Percentiles rank a stretch among this genome's conserved stretches.
phyloP scores from a whole-genome alignment of 2,888 invertebrate genomes.

The Lepetodrilus schrolli region DNA sequence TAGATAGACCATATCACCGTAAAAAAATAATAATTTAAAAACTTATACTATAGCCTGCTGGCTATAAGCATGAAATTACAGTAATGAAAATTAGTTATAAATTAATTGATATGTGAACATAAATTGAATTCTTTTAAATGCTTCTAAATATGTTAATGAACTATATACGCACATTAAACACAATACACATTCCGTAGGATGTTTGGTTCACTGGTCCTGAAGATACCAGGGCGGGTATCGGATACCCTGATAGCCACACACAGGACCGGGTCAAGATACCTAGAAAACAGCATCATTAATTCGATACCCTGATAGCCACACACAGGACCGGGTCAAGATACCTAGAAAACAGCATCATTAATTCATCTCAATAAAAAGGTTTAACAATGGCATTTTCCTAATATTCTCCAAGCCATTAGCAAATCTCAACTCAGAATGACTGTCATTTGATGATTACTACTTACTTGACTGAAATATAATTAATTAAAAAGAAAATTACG shows the following conservation, averaged over 20 bases:
- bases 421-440: background rate
- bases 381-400: too few relatives aligned
- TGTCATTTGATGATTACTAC: background rate
- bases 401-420: too few relatives aligned
- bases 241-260: conserved; percentile 27
- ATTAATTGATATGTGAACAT: too few relatives aligned
- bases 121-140: too few relatives aligned
- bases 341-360: conserved; percentile 28
- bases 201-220: background rate
- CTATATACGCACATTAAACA: conserved; percentile 12
- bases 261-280: conserved; percentile 36
- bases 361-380: too few relatives aligned
- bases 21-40: too few relatives aligned
- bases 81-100: too few relatives aligned
- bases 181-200: conserved; percentile 15
- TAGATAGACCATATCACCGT: too few relatives aligned
- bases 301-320: conserved; percentile 16
- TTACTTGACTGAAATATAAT: background rate
- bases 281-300: background rate
- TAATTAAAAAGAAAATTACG: background rate
- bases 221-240: background rate
- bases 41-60: too few relatives aligned
- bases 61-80: too few relatives aligned
- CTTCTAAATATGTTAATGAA: too few relatives aligned
- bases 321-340: conserved; percentile 33